Evolutionary conservation across 2,797 vertebrate species (phyloP), one percentile per base, ranked within the genome.

Genomic region (Alosa sapidissima): DNA sequence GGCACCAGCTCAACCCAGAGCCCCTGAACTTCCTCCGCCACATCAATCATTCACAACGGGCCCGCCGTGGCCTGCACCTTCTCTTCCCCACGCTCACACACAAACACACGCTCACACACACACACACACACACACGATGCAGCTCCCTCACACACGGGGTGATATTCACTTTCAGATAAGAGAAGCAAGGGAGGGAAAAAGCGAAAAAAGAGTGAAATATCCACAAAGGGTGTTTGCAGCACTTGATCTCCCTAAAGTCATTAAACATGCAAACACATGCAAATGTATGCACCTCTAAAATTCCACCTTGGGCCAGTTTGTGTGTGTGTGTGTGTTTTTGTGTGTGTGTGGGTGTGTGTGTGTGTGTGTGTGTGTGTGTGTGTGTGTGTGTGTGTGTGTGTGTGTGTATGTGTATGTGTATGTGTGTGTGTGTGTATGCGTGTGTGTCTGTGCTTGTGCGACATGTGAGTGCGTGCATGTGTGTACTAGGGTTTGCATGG

Each of bases 41-140:
- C 94, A 96, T 96, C 94, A 95, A 93, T 96, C 94, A 95, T 93
- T 93, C 93, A 92, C 93, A 93, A 93, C 93, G 94, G 93, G 92
- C 88, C 92, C 91, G 90, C 90, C 89, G 91, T 86, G 91, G 91
- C 91, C 65, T 11, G 36, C 68, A 41, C 68, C 33, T 45, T 41
- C 33, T 1, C 65, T 16, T 85, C 86, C 58, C 87, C 62, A 33
- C n/a, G 2, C 24, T 7, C 62, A 65, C n/a, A 65, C 36, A 84
- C 33, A 84, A 65, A 75, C 68, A 58, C 49, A 48, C 55, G 83
- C 41, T 84, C 65, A 68, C 72, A 72, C 19, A 51, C 81, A 52
- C 81, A n/a, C 81, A 28, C 41, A 52, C 21, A 52, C 47, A 81
- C 81, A 49, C 72, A 78, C 72, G 49, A 28, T 41, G 3, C 3